Evolutionary conservation across 2,888 invertebrate genomes (phyloP), one percentile per base, ranked within the genome.

Genomic region (Cephalotes varians): DNA sequence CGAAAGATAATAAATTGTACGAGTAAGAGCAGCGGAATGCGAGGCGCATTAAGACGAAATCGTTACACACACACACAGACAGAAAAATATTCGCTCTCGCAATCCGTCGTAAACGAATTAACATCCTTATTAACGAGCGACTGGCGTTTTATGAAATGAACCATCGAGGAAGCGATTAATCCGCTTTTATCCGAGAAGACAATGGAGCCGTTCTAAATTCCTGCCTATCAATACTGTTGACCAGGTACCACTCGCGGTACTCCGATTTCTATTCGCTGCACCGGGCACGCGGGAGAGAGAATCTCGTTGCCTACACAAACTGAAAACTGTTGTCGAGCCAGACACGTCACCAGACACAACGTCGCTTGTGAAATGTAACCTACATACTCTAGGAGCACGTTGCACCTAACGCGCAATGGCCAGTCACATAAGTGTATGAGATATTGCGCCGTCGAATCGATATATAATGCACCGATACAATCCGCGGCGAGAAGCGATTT

Each of bases 121-220:
- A 74, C 77, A 74, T 79, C 73, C 31, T 62, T 37, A 72, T 71
- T 54, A 47, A 77, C 40, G 21, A 69, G 21, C 80, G 49, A 3
- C 49, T 40, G 54, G 58, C 54, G 54, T 64, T 71, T 37, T 56
- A 18, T 65, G 85, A 83, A 85, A 81, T 64, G 56, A 80, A 81
- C 44, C 74, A 73, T 79, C 83, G 77, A 77, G 85, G 64, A 79
- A 85, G 62, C 90, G 84, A 91, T 88, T 86, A 89, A 91, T 87
- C 89, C 67, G 67, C 85, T 85, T 77, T 77, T 84, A 87, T 84
- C 65, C 72, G 60, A 60, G 77, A 67, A 91, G 87, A 91, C 91
- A 91, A 91, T 91, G 85, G 86, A 90, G 87, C 88, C 90, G 88
- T 89, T 91, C 90, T 91, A 89, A 90, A 91, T 91, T 91, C 91